Evolutionary conservation across 2,797 vertebrate species (phyloP).

Genomic region (Coregonus suidteri): DNA sequence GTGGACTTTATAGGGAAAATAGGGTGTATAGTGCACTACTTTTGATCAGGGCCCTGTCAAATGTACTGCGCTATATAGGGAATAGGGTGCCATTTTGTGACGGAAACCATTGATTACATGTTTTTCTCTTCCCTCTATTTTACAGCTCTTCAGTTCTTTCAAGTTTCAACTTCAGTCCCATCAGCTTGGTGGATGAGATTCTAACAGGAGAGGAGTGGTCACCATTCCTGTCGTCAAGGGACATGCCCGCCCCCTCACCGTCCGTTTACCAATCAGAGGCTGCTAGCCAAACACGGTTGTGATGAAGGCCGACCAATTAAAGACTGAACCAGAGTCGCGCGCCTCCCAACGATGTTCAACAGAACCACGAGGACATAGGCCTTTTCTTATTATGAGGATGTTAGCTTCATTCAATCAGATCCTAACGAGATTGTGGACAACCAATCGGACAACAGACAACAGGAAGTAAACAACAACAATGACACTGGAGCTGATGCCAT

Average conservation of each 20-base stretch:
- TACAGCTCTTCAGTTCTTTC: slow-evolving; percentile 46
- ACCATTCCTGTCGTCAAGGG: slow-evolving; percentile 29
- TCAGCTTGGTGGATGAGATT: slow-evolving; percentile 50
- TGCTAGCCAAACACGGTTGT: background rate
- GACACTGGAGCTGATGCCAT: background rate
- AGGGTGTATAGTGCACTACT: too few relatives aligned
- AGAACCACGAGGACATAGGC: slow-evolving; percentile 3
- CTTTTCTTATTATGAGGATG: slow-evolving; percentile 1
- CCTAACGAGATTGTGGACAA: background rate
- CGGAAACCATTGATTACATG: background rate
- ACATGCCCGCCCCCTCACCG: background rate
- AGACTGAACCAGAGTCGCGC: slow-evolving; percentile 8
- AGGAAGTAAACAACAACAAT: background rate
- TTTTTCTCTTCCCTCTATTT: slow-evolving; percentile 13
- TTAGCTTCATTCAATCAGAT: background rate
- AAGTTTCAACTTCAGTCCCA: slow-evolving; percentile 31
- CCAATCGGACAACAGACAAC: background rate
- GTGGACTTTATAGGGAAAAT: too few relatives aligned
- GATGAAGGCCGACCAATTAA: background rate
- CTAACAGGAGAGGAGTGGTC: slow-evolving; percentile 47
- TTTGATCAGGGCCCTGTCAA: too few relatives aligned
- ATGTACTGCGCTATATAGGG: background rate
- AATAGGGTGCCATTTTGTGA: background rate
- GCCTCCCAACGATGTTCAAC: background rate
- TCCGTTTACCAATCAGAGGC: background rate